These are phyloP conservation scores for Mohoua ochrocephala DNA, from an alignment of 2,113 vertebrate species.

Conservation along the genomic window DNA sequence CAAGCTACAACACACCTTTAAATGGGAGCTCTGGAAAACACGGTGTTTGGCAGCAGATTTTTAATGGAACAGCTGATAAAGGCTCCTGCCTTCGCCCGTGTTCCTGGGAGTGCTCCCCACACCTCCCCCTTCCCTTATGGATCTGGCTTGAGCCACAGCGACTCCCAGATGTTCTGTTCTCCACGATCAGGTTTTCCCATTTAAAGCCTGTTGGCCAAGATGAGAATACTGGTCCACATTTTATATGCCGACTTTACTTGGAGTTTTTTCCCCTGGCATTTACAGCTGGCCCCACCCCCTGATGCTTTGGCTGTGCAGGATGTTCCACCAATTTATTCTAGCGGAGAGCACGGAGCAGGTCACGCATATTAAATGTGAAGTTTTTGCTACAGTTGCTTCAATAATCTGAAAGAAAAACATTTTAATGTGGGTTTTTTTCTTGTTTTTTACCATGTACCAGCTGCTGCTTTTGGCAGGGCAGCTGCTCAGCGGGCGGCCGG, in stretches of 20 bases:
- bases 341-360: background rate
- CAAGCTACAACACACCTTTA: background rate
- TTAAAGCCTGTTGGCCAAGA: conserved; percentile 26
- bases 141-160: background rate
- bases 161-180: background rate
- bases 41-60: background rate
- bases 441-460: background rate
- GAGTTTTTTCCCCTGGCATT: background rate
- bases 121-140: background rate
- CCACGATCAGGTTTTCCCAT: background rate
- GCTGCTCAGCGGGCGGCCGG: background rate
- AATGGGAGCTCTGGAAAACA: background rate
- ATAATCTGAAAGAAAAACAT: background rate
- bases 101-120: background rate
- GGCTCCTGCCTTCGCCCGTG: rapidly evolving
- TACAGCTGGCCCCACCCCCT: conserved; percentile 25
- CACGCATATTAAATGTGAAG: background rate
- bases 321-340: conserved; percentile 23
- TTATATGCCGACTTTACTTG: conserved; percentile 5
- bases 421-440: background rate
- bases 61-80: background rate
- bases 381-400: background rate
- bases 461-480: background rate
- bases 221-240: background rate
- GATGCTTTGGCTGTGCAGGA: conserved; percentile 37